Evolutionary conservation across 2,888 invertebrate genomes (phyloP).

Genomic region (Leucania comma): DNA sequence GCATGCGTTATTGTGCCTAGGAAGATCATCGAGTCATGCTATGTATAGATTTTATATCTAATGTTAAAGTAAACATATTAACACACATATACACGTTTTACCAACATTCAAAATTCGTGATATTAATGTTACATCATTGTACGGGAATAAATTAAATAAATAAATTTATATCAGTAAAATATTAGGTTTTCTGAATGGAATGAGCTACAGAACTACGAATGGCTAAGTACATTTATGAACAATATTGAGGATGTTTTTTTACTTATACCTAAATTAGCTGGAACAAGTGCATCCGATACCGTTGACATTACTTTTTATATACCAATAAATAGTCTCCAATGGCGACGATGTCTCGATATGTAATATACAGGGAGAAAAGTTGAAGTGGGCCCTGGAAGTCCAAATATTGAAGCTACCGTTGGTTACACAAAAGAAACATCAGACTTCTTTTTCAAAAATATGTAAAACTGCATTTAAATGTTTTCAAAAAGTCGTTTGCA

Average conservation of each 20-base stretch:
- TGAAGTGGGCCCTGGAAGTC: neutral
- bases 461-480: neutral
- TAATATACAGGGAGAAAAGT: neutral
- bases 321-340: slow-evolving; percentile 37
- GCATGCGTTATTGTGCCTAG: slow-evolving; percentile 65
- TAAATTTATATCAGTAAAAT: slow-evolving; percentile 19
- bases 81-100: slow-evolving; percentile 18
- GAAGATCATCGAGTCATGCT: slow-evolving; percentile 48
- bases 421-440: neutral
- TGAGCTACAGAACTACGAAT: slow-evolving; percentile 58
- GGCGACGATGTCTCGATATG: slow-evolving; percentile 38
- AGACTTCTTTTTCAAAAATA: neutral
- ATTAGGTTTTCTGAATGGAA: slow-evolving; percentile 56
- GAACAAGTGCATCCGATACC: slow-evolving; percentile 57
- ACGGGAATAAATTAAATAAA: slow-evolving; percentile 28
- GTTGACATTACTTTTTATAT: slow-evolving; percentile 36
- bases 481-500: neutral
- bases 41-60: slow-evolving; percentile 18
- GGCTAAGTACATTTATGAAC: slow-evolving; percentile 57
- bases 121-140: slow-evolving; percentile 46
- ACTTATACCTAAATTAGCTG: slow-evolving; percentile 37
- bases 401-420: neutral
- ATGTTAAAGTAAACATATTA: slow-evolving; percentile 32
- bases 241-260: slow-evolving; percentile 38
- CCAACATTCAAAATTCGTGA: slow-evolving; percentile 34